A percentile compares a stretch with the other conserved stretches of the same genome.
Evolutionary conservation across 2,888 invertebrate species (phyloP).

Genomic region (Halictus ligatus): DNA sequence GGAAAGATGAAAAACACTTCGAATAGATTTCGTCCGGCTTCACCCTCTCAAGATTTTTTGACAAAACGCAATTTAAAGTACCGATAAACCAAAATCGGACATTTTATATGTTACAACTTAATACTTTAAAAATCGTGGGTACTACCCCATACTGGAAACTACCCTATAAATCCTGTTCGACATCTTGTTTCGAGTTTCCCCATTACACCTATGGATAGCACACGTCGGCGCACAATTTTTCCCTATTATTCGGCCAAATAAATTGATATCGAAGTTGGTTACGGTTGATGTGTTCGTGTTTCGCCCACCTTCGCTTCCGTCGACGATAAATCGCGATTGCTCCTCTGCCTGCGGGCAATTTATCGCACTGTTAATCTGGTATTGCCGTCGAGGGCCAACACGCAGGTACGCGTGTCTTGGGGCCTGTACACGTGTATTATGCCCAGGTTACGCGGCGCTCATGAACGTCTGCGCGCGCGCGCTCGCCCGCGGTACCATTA

Average conservation of each 20-base stretch:
- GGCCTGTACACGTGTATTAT: conserved; percentile 13
- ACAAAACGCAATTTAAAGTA: no score
- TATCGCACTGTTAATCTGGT: conserved; percentile 55
- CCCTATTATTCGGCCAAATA: background rate
- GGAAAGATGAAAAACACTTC: no score
- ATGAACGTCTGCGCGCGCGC: background rate
- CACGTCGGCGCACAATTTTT: background rate
- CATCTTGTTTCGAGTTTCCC: background rate
- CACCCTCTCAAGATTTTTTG: no score
- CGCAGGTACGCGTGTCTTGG: conserved; percentile 14
- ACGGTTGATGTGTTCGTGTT: conserved; percentile 27
- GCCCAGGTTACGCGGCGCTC: background rate
- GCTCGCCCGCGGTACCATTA: background rate
- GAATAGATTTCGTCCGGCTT: no score
- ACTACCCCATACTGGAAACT: no score
- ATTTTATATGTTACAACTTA: no score
- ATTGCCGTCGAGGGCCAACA: conserved; percentile 28
- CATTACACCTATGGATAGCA: background rate
- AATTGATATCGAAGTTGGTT: conserved; percentile 39
- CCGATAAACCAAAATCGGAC: no score
- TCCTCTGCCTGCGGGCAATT: conserved; percentile 52
- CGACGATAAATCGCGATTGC: conserved; percentile 57
- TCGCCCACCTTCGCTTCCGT: conserved; percentile 38
- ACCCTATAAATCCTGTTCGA: background rate
- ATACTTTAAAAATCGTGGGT: no score